phyloP scores from a whole-genome alignment of 2,113 vertebrate species.

The human (Homo sapiens) region GRCh38 chr4:125105501-125106000 shows the following conservation, averaged over 20 bases:
- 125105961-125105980: neutral
- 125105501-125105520: neutral
- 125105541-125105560: neutral
- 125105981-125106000: neutral
- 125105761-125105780: neutral
- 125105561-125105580: slow-evolving; percentile 5
- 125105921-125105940: neutral
- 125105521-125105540: neutral
- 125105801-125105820: neutral
- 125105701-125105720: slow-evolving; percentile 63
- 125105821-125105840: neutral
- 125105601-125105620: neutral
- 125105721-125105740: neutral
- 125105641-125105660: slow-evolving; percentile 13
- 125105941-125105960: neutral
- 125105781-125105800: neutral
- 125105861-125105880: neutral
- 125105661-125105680: slow-evolving; percentile 17
- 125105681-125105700: slow-evolving; percentile 21
- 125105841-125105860: neutral
- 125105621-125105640: slow-evolving; percentile 34
- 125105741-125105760: neutral
- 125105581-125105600: slow-evolving; percentile 30
- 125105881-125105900: neutral
- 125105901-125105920: neutral